Percentiles rank a stretch among this genome's conserved stretches.
phyloP scores from a whole-genome alignment of 2,113 vertebrate genomes.

The Columbina picui region DNA sequence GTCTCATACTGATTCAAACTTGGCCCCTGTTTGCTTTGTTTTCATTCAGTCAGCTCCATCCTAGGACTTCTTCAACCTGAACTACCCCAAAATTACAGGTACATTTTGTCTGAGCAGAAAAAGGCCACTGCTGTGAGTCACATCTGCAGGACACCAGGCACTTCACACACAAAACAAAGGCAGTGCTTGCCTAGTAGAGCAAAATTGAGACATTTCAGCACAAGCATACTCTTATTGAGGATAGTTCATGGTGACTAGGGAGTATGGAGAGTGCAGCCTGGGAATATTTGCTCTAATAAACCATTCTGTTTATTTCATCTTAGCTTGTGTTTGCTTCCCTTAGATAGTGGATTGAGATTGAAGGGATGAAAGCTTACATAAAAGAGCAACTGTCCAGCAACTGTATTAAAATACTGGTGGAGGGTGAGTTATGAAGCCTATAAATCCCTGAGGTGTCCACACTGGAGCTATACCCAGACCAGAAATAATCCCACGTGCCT shows the following conservation, averaged over 20 bases:
- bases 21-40: not conserved
- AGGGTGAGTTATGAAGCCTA: not conserved
- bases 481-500: not conserved
- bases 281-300: conserved; percentile 37
- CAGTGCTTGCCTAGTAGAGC: not conserved
- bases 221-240: not conserved
- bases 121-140: not conserved
- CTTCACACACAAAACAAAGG: not conserved
- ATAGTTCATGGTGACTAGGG: not conserved
- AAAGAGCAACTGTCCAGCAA: not conserved
- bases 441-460: not conserved
- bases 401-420: not conserved
- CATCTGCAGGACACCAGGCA: not conserved
- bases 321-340: conserved; percentile 18
- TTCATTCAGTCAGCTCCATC: not conserved
- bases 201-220: not conserved
- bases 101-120: not conserved
- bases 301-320: not conserved
- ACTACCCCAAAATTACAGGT: not conserved
- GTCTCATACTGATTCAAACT: fast-evolving
- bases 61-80: not conserved
- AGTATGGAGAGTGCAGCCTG: not conserved
- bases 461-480: not conserved
- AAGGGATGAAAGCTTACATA: not conserved
- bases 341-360: not conserved